Conservation (phyloP, 2,888 invertebrate species). For the Hartigia nigra region DNA sequence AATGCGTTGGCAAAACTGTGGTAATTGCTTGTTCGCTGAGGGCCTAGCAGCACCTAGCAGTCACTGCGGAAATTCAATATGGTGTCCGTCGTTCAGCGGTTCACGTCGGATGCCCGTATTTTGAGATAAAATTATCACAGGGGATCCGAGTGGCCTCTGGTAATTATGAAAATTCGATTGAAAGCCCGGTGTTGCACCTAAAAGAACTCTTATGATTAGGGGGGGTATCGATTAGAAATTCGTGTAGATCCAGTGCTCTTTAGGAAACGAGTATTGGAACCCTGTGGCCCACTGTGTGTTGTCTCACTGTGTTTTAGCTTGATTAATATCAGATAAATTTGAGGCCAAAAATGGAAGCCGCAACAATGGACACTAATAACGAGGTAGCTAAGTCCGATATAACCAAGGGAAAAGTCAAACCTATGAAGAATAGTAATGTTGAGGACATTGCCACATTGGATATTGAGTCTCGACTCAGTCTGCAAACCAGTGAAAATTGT, state of each 20-base stretch:
- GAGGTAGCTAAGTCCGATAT: slow-evolving; percentile 36
- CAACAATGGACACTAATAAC: slow-evolving; percentile 32
- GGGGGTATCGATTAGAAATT: slow-evolving; percentile 20
- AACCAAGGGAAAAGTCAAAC: slow-evolving; percentile 40
- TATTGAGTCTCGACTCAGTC: slow-evolving; percentile 56
- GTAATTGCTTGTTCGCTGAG: neutral
- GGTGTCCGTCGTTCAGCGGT: slow-evolving; percentile 52
- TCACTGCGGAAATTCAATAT: slow-evolving; percentile 49
- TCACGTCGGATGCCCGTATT: slow-evolving; percentile 46
- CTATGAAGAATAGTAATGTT: slow-evolving; percentile 34
- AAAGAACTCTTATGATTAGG: slow-evolving; percentile 37
- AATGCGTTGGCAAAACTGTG: slow-evolving; percentile 2
- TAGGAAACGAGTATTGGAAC: slow-evolving; percentile 18
- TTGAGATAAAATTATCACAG: slow-evolving; percentile 38
- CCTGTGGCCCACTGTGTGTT: slow-evolving; percentile 22
- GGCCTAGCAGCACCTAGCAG: slow-evolving; percentile 27
- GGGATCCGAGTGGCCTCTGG: slow-evolving; percentile 18
- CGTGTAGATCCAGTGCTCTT: slow-evolving; percentile 22
- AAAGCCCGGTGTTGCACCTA: slow-evolving; percentile 39
- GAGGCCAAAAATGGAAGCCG: slow-evolving; percentile 37
- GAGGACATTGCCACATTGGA: slow-evolving; percentile 51
- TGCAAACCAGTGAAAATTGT: slow-evolving; percentile 34
- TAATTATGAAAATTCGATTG: slow-evolving; percentile 60
- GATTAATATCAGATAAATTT: slow-evolving; percentile 15
- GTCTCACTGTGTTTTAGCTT: slow-evolving; percentile 9